phyloP scores from a whole-genome alignment of 1,140 invertebrate species.

The Lucilia cuprina region DNA sequence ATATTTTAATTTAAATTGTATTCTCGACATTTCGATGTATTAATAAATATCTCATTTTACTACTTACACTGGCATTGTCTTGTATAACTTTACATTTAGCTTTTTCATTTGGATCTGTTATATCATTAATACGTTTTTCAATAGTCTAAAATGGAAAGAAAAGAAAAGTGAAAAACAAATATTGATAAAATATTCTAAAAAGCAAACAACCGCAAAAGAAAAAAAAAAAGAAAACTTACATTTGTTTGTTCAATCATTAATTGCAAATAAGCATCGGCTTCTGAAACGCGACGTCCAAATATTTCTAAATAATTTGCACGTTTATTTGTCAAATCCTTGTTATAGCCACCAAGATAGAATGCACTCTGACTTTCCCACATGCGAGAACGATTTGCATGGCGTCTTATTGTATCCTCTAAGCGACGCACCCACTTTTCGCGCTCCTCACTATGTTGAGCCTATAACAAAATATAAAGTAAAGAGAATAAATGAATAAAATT shows the following conservation, averaged over 20 bases:
- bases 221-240: constrained; percentile 63
- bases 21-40: no score
- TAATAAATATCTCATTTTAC: no score
- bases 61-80: constrained; percentile 63
- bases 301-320: constrained; percentile 58
- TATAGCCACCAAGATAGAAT: constrained; percentile 57
- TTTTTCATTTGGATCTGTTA: constrained; percentile 72
- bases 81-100: constrained; percentile 71
- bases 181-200: constrained; percentile 42
- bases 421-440: constrained; percentile 94
- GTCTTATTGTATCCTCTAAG: constrained; percentile 91
- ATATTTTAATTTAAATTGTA: no score
- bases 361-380: constrained; percentile 60
- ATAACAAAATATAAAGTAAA: constrained; percentile 41
- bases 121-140: constrained; percentile 70
- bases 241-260: constrained; percentile 93
- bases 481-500: neutral
- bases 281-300: constrained; percentile 90
- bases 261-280: constrained; percentile 96
- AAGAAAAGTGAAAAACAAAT: constrained; percentile 26
- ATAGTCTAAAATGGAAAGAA: constrained; percentile 66
- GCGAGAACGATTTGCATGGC: constrained; percentile 75
- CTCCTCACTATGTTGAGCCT: constrained; percentile 92
- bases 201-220: no score
- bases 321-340: constrained; percentile 57